Percentiles rank a stretch among this genome's conserved stretches.
Conservation (phyloP, 2,113 vertebrate genomes). For the Neolamprologus tretocephalus region DNA sequence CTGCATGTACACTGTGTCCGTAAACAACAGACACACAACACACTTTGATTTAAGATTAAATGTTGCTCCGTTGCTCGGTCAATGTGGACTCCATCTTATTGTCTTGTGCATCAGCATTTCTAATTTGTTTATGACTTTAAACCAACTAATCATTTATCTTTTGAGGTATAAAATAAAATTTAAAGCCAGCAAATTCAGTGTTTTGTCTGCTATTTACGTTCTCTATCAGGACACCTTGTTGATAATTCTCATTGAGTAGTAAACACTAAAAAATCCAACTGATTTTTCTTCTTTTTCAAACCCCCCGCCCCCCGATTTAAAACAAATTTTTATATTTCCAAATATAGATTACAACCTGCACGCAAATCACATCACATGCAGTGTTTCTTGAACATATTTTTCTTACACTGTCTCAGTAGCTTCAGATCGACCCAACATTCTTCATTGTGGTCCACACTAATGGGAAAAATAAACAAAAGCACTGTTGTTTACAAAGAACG, state of each 20-base stretch:
- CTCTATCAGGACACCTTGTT: not conserved
- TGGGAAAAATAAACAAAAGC: not conserved
- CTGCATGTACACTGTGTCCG: not conserved
- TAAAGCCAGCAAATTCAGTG: not conserved
- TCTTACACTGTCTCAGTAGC: constrained; percentile 22
- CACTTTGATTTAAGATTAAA: not conserved
- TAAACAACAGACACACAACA: not conserved
- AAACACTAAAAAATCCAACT: not conserved
- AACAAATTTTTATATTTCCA: not conserved
- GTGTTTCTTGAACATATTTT: not conserved
- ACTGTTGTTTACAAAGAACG: not conserved
- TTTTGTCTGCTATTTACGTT: not conserved
- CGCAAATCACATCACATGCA: not conserved
- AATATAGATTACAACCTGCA: not conserved
- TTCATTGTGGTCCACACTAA: constrained; percentile 9
- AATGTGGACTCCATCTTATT: not conserved
- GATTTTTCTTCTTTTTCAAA: not conserved
- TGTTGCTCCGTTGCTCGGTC: not conserved
- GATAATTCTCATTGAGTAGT: not conserved
- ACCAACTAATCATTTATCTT: not conserved
- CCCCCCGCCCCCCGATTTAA: not conserved
- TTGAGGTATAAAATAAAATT: not conserved
- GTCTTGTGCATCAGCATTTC: not conserved
- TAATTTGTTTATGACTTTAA: not conserved
- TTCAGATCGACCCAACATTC: constrained; percentile 21